Base-by-base conservation (phyloP, 1,140 invertebrate species). In the Liolophura sinensis region DNA sequence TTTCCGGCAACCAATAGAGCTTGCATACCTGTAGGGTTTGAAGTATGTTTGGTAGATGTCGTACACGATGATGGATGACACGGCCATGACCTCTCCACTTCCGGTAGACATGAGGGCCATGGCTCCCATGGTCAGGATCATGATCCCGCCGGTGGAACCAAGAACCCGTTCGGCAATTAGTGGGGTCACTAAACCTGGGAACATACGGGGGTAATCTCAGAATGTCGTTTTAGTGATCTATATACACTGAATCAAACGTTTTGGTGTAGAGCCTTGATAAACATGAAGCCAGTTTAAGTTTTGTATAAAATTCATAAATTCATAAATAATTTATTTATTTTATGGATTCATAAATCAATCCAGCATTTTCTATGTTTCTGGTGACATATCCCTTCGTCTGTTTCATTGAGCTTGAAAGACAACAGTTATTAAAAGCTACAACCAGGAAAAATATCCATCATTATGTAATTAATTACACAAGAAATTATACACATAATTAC, bases 41-140 rank as follows among this genome's bases (percentile, higher is more conserved):
- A 82, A 61, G 66, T 85, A 85, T 16, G 79, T 80, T 62, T 85
- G 82, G 69, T 83, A 85, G 22, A 86, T 84, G 73, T 86, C 85
- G 67, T 85, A 85, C 9, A 85, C 79, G 27, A 85, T 79, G 63
- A 86, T 85, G 40, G 83, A 85, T 11, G 82, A 79, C 14, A 85
- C 80, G 1, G 84, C 84, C 73, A 85, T 82, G 0, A 86, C 83
- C 65, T 86, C 83, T 20, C 82, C 80, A 9, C 81, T 79, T 7
- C 81, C 83, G 1, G 84, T 84, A 1, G 84, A 84, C 76, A 83
- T 78, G 50, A 81, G 65, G 9, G 83, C 82, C 73, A 84, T 82
- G 11, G 82, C 80, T 20, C 84, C 82, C 69, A 85, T 78, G 0
- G 83, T 82, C 20, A 85, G 67, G 20, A 83, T 75, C 47, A 84